Conservation (phyloP, 2,888 invertebrate genomes). For the Kryphioiulus occultus region DNA sequence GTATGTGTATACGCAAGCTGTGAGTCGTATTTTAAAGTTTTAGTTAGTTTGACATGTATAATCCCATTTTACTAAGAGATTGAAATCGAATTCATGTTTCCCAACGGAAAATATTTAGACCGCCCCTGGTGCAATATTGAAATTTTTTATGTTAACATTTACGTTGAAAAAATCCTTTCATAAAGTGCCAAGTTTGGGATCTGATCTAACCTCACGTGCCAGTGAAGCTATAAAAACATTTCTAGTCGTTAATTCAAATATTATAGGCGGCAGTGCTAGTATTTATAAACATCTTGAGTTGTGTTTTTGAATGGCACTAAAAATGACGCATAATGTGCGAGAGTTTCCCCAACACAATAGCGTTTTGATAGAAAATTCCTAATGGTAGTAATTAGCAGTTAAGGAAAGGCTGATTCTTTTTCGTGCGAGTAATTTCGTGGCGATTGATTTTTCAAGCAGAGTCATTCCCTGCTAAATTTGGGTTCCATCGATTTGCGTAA, state of each 20-base stretch:
- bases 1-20: too few relatives aligned
- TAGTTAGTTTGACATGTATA: not conserved
- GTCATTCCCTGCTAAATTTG: not conserved
- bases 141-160: not conserved
- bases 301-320: not conserved
- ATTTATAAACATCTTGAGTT: not conserved
- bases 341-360: not conserved
- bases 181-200: not conserved
- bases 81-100: not conserved
- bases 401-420: not conserved
- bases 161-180: not conserved
- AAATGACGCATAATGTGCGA: not conserved
- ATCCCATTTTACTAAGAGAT: not conserved
- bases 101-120: not conserved
- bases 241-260: not conserved
- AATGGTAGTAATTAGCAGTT: slow-evolving; percentile 26
- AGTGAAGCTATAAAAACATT: not conserved
- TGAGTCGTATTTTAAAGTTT: not conserved
- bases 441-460: slow-evolving; percentile 11
- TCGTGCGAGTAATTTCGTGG: not conserved
- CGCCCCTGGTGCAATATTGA: not conserved
- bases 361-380: not conserved
- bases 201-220: not conserved
- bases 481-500: slow-evolving; percentile 22
- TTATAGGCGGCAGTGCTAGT: not conserved